Evolutionary conservation across 2,888 invertebrate species (phyloP).

Genomic region (Ornithoptera priamus): DNA sequence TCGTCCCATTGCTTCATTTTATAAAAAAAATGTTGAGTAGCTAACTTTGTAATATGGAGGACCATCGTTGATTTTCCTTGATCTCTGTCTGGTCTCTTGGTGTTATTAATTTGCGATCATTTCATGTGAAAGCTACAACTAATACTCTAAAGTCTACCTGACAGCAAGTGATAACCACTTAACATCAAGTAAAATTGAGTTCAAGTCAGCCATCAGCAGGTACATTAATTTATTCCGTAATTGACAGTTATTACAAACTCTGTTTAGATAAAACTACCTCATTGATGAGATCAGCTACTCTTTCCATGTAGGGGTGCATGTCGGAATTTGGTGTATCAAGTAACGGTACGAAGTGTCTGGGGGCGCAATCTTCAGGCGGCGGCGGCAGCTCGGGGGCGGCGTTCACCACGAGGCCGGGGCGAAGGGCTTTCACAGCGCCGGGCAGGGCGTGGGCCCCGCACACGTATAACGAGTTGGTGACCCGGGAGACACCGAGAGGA

Average conservation of each 20-base stretch:
- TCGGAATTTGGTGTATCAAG: conserved; percentile 87
- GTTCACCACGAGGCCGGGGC: conserved; percentile 89
- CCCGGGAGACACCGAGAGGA: conserved; percentile 83
- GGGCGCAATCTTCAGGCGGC: conserved; percentile 79
- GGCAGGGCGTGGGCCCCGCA: conserved; percentile 89
- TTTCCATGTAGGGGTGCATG: conserved; percentile 87
- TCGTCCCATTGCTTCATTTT: no score
- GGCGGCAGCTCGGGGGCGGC: conserved; percentile 91
- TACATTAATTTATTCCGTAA: not conserved
- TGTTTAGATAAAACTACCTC: conserved; percentile 69
- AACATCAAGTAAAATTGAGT: no score
- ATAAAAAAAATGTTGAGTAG: no score
- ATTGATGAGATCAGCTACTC: conserved; percentile 87
- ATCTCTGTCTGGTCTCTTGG: no score
- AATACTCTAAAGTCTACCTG: no score
- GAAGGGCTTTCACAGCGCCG: conserved; percentile 83
- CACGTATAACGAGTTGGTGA: conserved; percentile 87
- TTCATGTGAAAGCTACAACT: no score
- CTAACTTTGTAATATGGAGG: no score
- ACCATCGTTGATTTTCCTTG: no score
- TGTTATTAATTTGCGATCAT: no score
- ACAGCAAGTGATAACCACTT: no score
- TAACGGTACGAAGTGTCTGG: conserved; percentile 85
- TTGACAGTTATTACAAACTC: not conserved
- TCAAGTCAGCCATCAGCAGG: no score